Base-by-base conservation (phyloP, 2,888 invertebrate genomes). In the Lithophane semibrunnea region DNA sequence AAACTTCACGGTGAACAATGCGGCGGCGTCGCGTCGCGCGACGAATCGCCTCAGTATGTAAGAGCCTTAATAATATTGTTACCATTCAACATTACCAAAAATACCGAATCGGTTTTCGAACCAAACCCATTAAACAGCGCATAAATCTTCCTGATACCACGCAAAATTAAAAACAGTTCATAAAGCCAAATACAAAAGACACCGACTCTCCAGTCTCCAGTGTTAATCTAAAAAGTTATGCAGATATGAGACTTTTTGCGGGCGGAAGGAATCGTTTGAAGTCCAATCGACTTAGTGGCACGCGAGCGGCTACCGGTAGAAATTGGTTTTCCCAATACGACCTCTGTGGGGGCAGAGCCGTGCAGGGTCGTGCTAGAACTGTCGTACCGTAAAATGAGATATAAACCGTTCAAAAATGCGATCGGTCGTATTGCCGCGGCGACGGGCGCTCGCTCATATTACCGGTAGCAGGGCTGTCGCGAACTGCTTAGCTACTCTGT, bases 341-440 rank as follows among this genome's bases (percentile, higher is more conserved):
- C 87, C 87, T 88, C 79, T 82, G 81, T 82, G 88, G 87, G 78
- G 84, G 88, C 86, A 84, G 83, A 88, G 75, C 60, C 80, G 54
- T 61, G 37, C 29, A 61, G 24, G 13, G 87, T 83, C 81, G 88
- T 66, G 70, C 86, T 81, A 82, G 87, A 94, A 92, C 94, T 94
- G 94, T 93, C 92, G 92, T 92, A 89, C 92, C 94, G 94, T 94
- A 93, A 95, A 96, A 96, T 94, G 92, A 94, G 94, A 94, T 95
- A 94, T 95, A 94, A 94, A 93, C 91, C 92, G 93, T 88, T 94
- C 93, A 94, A 95, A 96, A 95, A 94, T 93, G 92, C 91, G 92
- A 94, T 93, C 92, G 90, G 88, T 91, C 91, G 88, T 88, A 90
- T 90, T 88, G 90, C 88, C 76, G 85, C 79, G 83, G 73, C 83